A percentile compares a stretch with the other conserved stretches of the same genome.
phyloP scores from a whole-genome alignment of 2,888 invertebrate genomes.

The Epicampocera succincta region DNA sequence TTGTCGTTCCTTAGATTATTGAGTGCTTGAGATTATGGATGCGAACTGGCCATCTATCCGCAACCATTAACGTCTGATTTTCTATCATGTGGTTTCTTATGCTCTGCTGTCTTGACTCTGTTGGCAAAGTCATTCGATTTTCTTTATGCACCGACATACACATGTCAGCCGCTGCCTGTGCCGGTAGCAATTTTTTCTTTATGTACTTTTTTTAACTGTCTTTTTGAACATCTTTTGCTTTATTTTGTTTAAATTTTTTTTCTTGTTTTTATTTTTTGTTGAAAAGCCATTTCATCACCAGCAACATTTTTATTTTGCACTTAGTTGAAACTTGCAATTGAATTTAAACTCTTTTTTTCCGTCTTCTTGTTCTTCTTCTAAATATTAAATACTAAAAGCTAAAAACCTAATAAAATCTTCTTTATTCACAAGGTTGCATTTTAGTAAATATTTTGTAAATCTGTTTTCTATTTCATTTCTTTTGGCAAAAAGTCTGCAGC shows the following conservation, averaged over 20 bases:
- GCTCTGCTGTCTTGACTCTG: slow-evolving; percentile 37
- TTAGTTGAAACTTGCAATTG: slow-evolving; percentile 21
- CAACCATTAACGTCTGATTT: slow-evolving; percentile 31
- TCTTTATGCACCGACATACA: slow-evolving; percentile 10
- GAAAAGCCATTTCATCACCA: slow-evolving; percentile 36
- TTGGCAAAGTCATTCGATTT: slow-evolving; percentile 34
- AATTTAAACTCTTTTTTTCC: too few species aligned
- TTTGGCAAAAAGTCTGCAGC: neutral
- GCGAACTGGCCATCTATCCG: slow-evolving; percentile 11
- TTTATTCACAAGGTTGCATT: slow-evolving; percentile 6
- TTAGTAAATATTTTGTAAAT: slow-evolving; percentile 47
- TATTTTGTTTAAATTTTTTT: slow-evolving; percentile 32
- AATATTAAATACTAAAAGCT: slow-evolving; percentile 4
- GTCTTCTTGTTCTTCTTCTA: neutral
- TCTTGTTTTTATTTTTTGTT: slow-evolving; percentile 24
- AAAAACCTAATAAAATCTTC: slow-evolving; percentile 8
- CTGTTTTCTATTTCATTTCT: slow-evolving; percentile 47
- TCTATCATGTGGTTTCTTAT: slow-evolving; percentile 35
- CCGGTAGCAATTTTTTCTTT: neutral
- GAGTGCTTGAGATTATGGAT: neutral
- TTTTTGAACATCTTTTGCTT: slow-evolving; percentile 22
- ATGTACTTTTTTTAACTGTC: neutral
- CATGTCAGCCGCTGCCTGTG: neutral
- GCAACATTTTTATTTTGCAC: neutral
- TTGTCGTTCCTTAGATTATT: neutral